phyloP scores from a whole-genome alignment of 2,888 invertebrate genomes.

The Cheilosia grossa region DNA sequence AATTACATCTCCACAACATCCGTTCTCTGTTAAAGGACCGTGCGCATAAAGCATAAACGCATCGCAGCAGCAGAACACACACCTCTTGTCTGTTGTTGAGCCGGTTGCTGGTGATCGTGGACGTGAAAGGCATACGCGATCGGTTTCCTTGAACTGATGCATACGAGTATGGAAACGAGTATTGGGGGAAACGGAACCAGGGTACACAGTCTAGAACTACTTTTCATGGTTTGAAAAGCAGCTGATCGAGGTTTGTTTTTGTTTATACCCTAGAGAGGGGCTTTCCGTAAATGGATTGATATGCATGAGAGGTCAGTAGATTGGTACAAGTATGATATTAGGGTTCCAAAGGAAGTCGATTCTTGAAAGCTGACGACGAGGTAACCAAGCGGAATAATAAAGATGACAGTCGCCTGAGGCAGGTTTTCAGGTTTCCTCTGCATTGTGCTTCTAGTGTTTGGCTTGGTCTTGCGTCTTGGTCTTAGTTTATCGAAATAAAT shows the following conservation, averaged over 20 bases:
- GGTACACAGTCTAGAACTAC: constrained; percentile 31
- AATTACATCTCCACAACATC: constrained; percentile 19
- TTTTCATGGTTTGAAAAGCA: constrained; percentile 47
- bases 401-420: constrained; percentile 24
- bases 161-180: background rate
- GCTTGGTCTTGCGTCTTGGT: background rate
- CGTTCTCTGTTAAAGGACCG: background rate
- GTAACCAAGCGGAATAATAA: constrained; percentile 49
- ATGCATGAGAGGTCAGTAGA: constrained; percentile 35
- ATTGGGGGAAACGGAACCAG: constrained; percentile 4
- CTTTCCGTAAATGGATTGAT: constrained; percentile 2
- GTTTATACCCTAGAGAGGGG: constrained; percentile 25
- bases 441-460: background rate
- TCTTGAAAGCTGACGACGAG: constrained; percentile 45
- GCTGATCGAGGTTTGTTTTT: constrained; percentile 66
- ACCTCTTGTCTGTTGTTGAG: constrained; percentile 1
- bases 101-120: background rate
- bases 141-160: constrained; percentile 41
- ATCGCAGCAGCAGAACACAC: too few relatives aligned
- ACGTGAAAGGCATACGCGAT: constrained; percentile 45
- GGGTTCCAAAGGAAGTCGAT: constrained; percentile 59
- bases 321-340: constrained; percentile 12
- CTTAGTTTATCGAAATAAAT: constrained; percentile 27
- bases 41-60: background rate
- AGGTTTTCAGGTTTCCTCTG: constrained; percentile 23